A percentile compares a stretch with the other conserved stretches of the same genome.
phyloP scores from a whole-genome alignment of 2,797 vertebrate genomes.

The Chaetodon trifasciatus region DNA sequence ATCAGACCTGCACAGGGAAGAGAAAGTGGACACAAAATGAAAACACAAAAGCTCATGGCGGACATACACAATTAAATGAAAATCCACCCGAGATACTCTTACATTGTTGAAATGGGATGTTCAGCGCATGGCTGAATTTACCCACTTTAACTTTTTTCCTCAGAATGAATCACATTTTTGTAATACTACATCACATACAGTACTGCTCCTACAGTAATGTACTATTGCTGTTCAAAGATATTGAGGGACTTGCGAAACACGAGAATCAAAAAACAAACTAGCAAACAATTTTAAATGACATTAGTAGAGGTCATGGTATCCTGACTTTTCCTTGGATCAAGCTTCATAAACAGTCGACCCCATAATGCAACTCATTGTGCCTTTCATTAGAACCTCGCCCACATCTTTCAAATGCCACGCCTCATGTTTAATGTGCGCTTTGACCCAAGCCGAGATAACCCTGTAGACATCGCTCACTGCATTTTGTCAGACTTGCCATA shows the following conservation, averaged over 20 bases:
- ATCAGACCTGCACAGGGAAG: constrained; percentile 86
- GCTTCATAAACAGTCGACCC: neutral
- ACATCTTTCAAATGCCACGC: neutral
- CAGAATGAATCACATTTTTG: no score
- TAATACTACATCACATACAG: no score
- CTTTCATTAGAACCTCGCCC: neutral
- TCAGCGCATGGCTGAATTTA: neutral
- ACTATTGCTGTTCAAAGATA: neutral
- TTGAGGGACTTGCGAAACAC: neutral
- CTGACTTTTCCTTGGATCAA: neutral
- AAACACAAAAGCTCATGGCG: neutral
- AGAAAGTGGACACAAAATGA: constrained; percentile 27
- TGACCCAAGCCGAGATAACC: neutral
- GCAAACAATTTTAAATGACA: neutral
- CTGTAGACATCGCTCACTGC: neutral
- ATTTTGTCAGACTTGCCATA: neutral
- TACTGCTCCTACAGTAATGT: neutral
- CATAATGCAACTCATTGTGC: neutral
- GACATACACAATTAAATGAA: neutral
- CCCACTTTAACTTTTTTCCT: no score
- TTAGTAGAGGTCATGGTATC: no score
- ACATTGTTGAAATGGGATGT: neutral
- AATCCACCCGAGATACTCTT: neutral
- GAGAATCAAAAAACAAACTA: neutral
- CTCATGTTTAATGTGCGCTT: neutral